Conservation (phyloP, 2,113 vertebrate species). For the Agapornis roseicollis region DNA sequence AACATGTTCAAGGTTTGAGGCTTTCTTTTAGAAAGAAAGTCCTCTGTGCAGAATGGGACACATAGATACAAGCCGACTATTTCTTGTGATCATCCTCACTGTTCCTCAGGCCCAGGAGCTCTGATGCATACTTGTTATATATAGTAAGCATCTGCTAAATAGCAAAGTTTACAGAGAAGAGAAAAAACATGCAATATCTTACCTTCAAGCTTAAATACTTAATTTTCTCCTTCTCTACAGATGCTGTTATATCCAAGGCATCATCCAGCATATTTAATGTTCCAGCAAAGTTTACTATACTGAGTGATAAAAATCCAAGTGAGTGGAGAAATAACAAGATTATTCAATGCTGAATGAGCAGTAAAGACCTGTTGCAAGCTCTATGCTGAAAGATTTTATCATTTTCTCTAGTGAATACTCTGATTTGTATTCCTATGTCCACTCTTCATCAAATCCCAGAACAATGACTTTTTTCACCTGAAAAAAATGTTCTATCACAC, state of each 20-base stretch:
- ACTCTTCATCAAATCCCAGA: not conserved
- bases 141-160: not conserved
- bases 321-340: not conserved
- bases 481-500: not conserved
- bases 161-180: not conserved
- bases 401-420: not conserved
- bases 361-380: not conserved
- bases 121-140: not conserved
- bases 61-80: not conserved
- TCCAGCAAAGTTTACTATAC: not conserved
- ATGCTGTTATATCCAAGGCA: not conserved
- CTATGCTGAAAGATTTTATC: not conserved
- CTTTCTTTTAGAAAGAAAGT: not conserved
- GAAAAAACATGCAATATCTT: not conserved
- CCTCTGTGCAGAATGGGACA: not conserved
- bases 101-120: not conserved
- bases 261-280: not conserved
- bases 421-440: not conserved
- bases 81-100: not conserved
- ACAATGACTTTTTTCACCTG: not conserved
- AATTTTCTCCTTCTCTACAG: not conserved
- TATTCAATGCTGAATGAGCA: not conserved
- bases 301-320: not conserved
- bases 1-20: not conserved
- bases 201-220: not conserved